Evolutionary conservation across 2,888 invertebrate genomes (phyloP).

Genomic region (Deilephila elpenor): DNA sequence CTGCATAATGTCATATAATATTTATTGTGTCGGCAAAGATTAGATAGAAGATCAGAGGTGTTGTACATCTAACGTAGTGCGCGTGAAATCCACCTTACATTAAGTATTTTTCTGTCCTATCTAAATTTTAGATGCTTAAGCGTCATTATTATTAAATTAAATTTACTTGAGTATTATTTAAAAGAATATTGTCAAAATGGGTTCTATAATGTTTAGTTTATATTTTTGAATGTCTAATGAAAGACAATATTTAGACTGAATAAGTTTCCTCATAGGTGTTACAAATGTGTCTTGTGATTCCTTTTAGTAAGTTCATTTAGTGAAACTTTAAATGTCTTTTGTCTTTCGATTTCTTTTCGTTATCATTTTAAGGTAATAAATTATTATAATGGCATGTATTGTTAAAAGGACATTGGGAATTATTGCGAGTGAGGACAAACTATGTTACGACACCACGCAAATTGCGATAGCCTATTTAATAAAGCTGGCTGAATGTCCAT

Average conservation of each 20-base stretch:
- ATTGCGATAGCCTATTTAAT: constrained; percentile 63
- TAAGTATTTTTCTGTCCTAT: constrained; percentile 27
- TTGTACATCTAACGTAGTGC: constrained; percentile 1
- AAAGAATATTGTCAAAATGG: constrained; percentile 59
- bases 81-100: constrained; percentile 27
- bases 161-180: constrained; percentile 75
- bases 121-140: constrained; percentile 15
- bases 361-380: constrained; percentile 62
- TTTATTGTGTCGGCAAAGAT: no score
- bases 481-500: constrained; percentile 31
- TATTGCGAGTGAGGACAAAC: constrained; percentile 46
- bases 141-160: constrained; percentile 41
- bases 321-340: constrained; percentile 54
- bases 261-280: constrained; percentile 72
- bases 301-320: constrained; percentile 63
- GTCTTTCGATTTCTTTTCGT: constrained; percentile 51
- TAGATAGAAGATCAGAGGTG: background rate
- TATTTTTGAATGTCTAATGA: constrained; percentile 70
- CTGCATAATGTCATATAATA: no score
- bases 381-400: constrained; percentile 72
- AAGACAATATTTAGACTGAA: constrained; percentile 83
- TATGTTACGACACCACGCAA: constrained; percentile 69
- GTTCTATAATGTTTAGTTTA: constrained; percentile 43
- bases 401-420: constrained; percentile 64
- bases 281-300: constrained; percentile 63